Conservation (phyloP, 2,888 invertebrate species). For the Amblyjoppa proteus region DNA sequence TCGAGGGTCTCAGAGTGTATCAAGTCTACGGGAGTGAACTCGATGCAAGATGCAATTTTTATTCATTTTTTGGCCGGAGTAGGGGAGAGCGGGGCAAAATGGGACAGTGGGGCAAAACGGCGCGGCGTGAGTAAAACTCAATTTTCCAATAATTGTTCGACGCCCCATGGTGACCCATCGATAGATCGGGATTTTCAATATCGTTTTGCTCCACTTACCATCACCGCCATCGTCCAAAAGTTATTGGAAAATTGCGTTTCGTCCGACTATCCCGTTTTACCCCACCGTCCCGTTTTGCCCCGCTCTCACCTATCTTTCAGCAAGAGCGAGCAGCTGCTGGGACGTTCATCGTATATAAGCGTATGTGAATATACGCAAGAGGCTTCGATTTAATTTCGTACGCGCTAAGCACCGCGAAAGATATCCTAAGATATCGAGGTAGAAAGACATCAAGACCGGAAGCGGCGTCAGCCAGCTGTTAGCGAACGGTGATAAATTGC, state of each 20-base stretch:
- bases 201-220: too few relatives aligned
- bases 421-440: conserved; percentile 1
- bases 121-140: too few relatives aligned
- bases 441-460: conserved; percentile 23
- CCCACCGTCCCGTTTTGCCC: too few relatives aligned
- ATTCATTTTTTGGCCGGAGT: not conserved
- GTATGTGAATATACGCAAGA: conserved; percentile 26
- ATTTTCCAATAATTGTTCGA: too few relatives aligned
- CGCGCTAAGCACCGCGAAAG: conserved; percentile 19
- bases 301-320: not conserved
- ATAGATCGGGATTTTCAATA: too few relatives aligned
- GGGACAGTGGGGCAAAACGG: too few relatives aligned
- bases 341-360: conserved; percentile 17
- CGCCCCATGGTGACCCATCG: too few relatives aligned
- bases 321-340: not conserved
- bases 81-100: too few relatives aligned
- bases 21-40: not conserved
- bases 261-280: too few relatives aligned
- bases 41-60: not conserved
- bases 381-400: conserved; percentile 23
- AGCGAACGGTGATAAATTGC: conserved; percentile 64
- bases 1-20: not conserved
- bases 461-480: conserved; percentile 59
- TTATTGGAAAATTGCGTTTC: too few relatives aligned
- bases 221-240: too few relatives aligned